Evolutionary conservation across 2,797 vertebrate genomes (phyloP), one percentile per base, ranked within the genome.

Genomic region (Lutjanus campechanus): DNA sequence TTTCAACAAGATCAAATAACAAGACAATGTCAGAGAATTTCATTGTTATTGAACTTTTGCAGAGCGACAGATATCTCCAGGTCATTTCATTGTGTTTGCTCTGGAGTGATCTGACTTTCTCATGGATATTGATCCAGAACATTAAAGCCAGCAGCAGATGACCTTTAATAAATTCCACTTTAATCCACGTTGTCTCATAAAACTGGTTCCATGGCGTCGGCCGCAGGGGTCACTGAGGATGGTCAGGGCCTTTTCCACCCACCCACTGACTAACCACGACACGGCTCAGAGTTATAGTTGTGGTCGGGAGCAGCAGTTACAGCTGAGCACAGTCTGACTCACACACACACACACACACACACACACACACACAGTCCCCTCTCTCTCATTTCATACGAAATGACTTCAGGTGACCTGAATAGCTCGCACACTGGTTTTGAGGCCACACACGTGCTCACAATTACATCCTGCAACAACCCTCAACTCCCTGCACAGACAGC

Each of bases 241-340:
- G 16, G 16, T 40, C 53, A 13, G 8, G n/a, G 50, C 55, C 41
- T 22, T 58, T 11, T 47, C 20, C 49, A 47, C 11, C 49, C 47
- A 47, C 41, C 60, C 59, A 70, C 47, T 63, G 54, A 71, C 58
- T 47, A 59, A 76, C 56, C 70, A 49, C 65, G 15, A 64, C 78
- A 61, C 11, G 12, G 20, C 12, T 65, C 13, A 70, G 12, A 74
- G 25, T 61, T 73, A 67, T 1, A 64, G 54, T n/a, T 64, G 56
- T 62, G 67, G 62, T 73, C 53, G 22, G 22, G 70, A 43, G 3
- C 43, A 61, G 67, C 79, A 69, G 65, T 61, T 77, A 67, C 11
- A 68, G 59, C 41, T 40, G 56, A 69, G 51, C 50, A 36, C 50
- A 55, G 40, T 56, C 41, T n/a, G 16, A 43, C 46, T 11, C 16